Base-by-base conservation (phyloP, 2,113 vertebrate species). In the Seriola dumerili region DNA sequence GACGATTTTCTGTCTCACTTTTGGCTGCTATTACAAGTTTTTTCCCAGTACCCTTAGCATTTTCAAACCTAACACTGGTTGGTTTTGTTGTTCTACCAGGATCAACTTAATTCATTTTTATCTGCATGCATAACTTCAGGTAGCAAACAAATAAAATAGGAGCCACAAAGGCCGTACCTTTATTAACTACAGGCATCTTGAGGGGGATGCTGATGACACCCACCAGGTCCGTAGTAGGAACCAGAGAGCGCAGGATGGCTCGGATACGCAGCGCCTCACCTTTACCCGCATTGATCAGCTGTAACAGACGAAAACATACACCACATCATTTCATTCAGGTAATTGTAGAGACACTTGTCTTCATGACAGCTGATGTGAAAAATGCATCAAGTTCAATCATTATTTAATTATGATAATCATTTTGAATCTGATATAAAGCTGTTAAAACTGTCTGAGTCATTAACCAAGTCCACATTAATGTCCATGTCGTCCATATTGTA, bases 201-300 rank as follows among this genome's bases (percentile, higher is more conserved):
- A 99, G 94, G 25, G 97, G 97, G 89, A 99, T 99, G 89, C 98
- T 99, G 95, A 99, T 98, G 92, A 97, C 94, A 25, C 98, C 98
- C 74, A 99, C 97, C 88, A 99, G 95, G 90, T 99, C 98, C 76
- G 95, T 95, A 0, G 97, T 99, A 72, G 98, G 98, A 42, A 99
- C 98, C 72, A 99, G 91, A 55, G 98, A 99, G 71, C 97, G 97
- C 85, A 99, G 95, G 90, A 99, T 99, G 84, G 98, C 98, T 76
- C 98, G 94, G 88, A 99, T 99, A 87, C 98, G 95, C 90, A 99
- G 95, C 48, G 98, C 98, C 92, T 99, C 98, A 9, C 98, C 98
- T 94, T 99, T 99, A 78, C 98, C 98, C 48, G 97, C 96, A 89
- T 98, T 97, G 93, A 99, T 99, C 59, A 99, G 96, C 98, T 99